Evolutionary conservation across 2,113 vertebrate genomes (phyloP), one percentile per base, ranked within the genome.

Genomic region (Trochalopteron elliotii): DNA sequence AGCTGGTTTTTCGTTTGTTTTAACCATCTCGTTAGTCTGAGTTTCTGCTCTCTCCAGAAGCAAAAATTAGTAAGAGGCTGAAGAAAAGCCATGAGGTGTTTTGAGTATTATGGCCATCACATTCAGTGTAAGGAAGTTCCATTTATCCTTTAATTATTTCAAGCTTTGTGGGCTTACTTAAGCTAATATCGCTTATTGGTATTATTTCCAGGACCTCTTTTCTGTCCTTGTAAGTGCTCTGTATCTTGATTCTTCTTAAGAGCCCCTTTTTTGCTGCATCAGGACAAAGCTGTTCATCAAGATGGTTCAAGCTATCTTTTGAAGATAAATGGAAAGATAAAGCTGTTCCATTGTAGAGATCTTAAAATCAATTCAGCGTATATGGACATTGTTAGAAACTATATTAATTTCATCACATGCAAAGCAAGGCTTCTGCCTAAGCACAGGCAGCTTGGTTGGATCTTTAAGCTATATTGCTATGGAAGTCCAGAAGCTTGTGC

Each of bases 291-390:
- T 90, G 45, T 89, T 90, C 45, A n/a, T 80, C 31, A 53, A 44
- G 89, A 57, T 55, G 50, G 67, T 64, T 64, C 25, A 42, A 70
- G 55, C 19, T 89, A 4, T 78, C 30, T 67, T n/a, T 74, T 89
- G 50, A 77, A 95, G 42, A 67, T 83, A 89, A 94, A 65, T 87
- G 57, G 37, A 67, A 92, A 92, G 68, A 83, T 74, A 87, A 80
- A 83, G 45, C 17, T 83, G 16, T 86, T 94, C 17, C 9, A 7
- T 42, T 83, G 59, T 45, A 78, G 42, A 81, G 31, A 78, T 75
- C 39, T 77, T 89, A 59, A 89, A 90, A 69, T 83, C 57, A 53
- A 7, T 44, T 79, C 56, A 55, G 42, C 1, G 1, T 53, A 12
- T 49, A 47, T 49, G 14, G 39, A 33, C 35, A 21, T 37, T 42